A percentile compares a stretch with the other conserved stretches of the same genome.
These are phyloP conservation scores for Disparrhopalites patrizii DNA, from an alignment of 2,888 invertebrate species.

Conservation along the genomic window DNA sequence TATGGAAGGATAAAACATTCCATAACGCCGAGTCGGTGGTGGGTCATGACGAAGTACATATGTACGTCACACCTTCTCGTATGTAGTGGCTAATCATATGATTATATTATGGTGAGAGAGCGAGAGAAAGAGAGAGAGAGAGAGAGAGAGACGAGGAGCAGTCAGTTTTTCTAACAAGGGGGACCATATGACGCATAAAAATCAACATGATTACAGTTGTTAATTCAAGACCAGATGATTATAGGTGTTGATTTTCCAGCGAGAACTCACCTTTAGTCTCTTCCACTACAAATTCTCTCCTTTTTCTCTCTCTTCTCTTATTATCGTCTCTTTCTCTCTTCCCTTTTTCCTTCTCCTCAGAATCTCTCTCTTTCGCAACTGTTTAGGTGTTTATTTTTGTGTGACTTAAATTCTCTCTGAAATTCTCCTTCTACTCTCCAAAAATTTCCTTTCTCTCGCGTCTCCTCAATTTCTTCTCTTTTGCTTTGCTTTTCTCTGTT, in stretches of 20 bases:
- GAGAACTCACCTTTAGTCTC: slow-evolving; percentile 42
- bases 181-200: slow-evolving; percentile 34
- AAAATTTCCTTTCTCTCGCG: no score
- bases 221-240: slow-evolving; percentile 49
- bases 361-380: neutral
- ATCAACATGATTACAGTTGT: slow-evolving; percentile 48
- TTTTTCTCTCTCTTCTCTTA: slow-evolving; percentile 18
- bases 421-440: no score
- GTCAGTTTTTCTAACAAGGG: neutral
- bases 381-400: neutral
- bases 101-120: slow-evolving; percentile 1
- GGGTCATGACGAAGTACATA: no score
- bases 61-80: neutral
- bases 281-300: no score
- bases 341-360: neutral
- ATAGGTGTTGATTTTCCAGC: slow-evolving; percentile 48
- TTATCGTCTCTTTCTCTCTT: slow-evolving; percentile 1
- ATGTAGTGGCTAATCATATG: slow-evolving; percentile 6
- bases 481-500: no score
- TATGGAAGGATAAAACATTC: no score
- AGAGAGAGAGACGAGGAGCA: neutral
- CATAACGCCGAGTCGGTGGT: no score
- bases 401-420: no score
- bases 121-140: slow-evolving; percentile 7
- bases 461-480: no score